phyloP scores from a whole-genome alignment of 2,888 invertebrate genomes.

The Axea sp. region DNA sequence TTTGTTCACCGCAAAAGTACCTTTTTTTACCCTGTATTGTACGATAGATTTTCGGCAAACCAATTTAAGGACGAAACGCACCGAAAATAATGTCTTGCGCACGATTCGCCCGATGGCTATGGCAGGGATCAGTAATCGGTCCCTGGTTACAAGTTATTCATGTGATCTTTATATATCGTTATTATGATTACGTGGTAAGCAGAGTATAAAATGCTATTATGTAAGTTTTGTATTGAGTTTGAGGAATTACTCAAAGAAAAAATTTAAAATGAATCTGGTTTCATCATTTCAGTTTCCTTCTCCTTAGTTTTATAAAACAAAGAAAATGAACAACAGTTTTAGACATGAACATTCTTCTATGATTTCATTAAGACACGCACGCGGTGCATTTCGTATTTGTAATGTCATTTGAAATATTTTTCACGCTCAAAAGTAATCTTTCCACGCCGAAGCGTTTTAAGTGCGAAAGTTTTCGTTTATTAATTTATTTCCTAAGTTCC shows the following conservation, averaged over 20 bases:
- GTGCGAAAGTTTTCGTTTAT: no score
- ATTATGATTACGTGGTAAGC: conserved; percentile 71
- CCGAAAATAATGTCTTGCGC: conserved; percentile 64
- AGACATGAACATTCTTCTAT: no score
- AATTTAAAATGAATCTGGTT: conserved; percentile 61
- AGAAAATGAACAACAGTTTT: no score
- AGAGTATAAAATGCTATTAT: conserved; percentile 73
- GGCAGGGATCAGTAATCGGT: conserved; percentile 61
- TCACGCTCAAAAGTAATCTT: no score
- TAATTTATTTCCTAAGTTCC: no score
- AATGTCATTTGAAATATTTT: no score
- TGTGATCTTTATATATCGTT: conserved; percentile 72
- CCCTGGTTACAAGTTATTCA: conserved; percentile 67
- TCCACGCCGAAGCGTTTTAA: no score
- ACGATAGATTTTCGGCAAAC: conserved; percentile 1
- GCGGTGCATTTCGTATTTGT: no score
- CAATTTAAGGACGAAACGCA: conserved; percentile 50
- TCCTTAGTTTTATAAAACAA: neutral
- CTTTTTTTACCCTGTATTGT: neutral
- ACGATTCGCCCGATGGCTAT: conserved; percentile 71
- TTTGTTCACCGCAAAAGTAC: conserved; percentile 5
- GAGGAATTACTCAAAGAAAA: conserved; percentile 64
- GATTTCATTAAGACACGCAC: no score
- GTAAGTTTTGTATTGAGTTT: conserved; percentile 75
- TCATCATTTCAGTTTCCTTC: neutral